Conservation (phyloP, 2,113 vertebrate species). For the Petromus typicus region DNA sequence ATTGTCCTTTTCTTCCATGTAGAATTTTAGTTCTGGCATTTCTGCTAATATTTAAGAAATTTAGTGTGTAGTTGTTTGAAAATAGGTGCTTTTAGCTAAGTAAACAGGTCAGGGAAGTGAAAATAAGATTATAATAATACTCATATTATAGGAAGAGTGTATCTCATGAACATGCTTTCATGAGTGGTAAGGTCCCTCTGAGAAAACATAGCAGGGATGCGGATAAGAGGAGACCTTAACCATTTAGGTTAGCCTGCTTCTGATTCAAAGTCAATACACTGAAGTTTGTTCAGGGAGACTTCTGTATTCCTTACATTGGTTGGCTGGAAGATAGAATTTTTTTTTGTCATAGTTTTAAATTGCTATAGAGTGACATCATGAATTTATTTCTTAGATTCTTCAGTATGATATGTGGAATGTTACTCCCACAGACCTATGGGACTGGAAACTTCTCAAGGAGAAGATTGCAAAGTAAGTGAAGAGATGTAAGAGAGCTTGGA, state of each 20-base stretch:
- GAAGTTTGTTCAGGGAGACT: background rate
- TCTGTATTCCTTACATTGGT: background rate
- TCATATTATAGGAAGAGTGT: background rate
- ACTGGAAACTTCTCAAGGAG: conserved; percentile 94
- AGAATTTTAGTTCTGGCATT: conserved; percentile 52
- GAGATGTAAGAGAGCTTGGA: background rate
- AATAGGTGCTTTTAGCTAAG: conserved; percentile 31
- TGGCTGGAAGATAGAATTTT: background rate
- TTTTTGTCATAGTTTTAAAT: conserved; percentile 51
- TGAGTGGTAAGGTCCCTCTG: conserved; percentile 1
- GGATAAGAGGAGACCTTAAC: background rate
- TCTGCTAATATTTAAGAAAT: conserved; percentile 32
- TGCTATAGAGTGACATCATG: background rate
- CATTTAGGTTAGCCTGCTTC: conserved; percentile 8
- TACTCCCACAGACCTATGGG: conserved; percentile 93
- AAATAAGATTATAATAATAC: background rate
- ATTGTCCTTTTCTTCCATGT: background rate
- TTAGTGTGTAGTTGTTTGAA: conserved; percentile 11
- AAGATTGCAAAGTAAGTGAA: conserved; percentile 95
- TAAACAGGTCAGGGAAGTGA: conserved; percentile 16
- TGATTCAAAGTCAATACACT: background rate
- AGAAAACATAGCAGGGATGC: background rate
- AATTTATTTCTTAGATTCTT: conserved; percentile 89
- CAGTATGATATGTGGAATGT: conserved; percentile 98
- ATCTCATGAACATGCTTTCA: background rate